A percentile compares a stretch with the other conserved stretches of the same genome.
Evolutionary conservation across 2,113 vertebrate genomes (phyloP).

Genomic region (Lagopus muta): DNA sequence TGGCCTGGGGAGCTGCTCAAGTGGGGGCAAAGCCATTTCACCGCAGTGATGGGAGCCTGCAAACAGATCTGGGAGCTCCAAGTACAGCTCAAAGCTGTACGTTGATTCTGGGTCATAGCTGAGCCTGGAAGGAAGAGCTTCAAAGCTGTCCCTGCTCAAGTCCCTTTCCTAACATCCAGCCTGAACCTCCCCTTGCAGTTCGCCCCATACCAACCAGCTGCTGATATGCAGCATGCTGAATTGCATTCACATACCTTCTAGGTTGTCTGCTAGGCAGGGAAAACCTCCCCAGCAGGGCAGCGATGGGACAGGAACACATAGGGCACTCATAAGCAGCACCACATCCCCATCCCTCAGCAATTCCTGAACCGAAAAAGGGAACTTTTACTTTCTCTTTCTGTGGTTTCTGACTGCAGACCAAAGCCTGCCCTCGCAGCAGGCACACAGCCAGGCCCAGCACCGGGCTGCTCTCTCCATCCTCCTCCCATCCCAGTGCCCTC

Average conservation of each 20-base stretch:
- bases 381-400: conserved; percentile 65
- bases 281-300: neutral
- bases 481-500: neutral
- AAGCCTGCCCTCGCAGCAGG: conserved; percentile 33
- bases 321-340: neutral
- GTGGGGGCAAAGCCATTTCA: no score
- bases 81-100: no score
- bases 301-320: accelerated
- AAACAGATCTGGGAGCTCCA: no score
- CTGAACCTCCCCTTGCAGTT: neutral
- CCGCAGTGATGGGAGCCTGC: no score
- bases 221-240: neutral
- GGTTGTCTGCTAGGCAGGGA: neutral
- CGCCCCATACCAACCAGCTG: neutral
- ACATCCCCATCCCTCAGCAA: neutral
- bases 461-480: neutral
- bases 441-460: conserved; percentile 19
- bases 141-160: no score
- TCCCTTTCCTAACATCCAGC: neutral
- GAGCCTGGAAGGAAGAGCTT: no score
- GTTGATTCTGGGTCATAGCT: no score
- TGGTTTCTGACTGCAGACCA: conserved; percentile 30
- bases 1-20: no score
- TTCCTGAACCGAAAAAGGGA: neutral
- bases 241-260: accelerated